phyloP scores from a whole-genome alignment of 2,888 invertebrate genomes.

The Scrobipalpa costella region DNA sequence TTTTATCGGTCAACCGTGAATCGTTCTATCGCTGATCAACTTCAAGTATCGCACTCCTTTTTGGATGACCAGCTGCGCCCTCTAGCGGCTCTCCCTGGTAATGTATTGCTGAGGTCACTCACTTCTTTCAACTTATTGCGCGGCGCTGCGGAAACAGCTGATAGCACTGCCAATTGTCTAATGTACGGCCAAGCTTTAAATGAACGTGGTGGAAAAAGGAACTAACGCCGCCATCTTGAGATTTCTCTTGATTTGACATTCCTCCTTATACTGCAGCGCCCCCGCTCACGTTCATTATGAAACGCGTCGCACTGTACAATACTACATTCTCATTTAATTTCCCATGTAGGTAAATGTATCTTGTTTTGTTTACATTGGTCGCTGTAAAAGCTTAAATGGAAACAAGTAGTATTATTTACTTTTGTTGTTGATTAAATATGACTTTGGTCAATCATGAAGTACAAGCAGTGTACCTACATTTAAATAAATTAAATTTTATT shows the following conservation, averaged over 20 bases:
- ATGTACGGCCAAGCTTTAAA: no score
- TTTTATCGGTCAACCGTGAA: no score
- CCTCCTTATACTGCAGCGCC: no score
- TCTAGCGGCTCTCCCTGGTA: constrained; percentile 55
- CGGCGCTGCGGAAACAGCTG: constrained; percentile 31
- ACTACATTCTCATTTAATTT: constrained; percentile 10
- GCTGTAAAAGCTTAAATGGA: background rate
- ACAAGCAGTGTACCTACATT: no score
- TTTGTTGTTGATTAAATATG: background rate
- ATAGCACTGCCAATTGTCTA: constrained; percentile 24
- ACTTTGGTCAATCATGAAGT: background rate
- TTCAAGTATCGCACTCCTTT: no score
- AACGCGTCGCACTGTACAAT: no score
- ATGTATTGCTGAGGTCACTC: constrained; percentile 58
- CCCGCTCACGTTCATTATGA: no score
- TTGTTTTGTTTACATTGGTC: background rate
- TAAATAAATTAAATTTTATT: no score
- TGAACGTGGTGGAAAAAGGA: no score
- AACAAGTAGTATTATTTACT: background rate
- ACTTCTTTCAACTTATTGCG: constrained; percentile 49
- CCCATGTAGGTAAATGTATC: constrained; percentile 5
- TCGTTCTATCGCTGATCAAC: no score
- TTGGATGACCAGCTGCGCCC: constrained; percentile 64
- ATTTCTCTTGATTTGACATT: no score
- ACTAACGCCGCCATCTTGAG: no score